Evolutionary conservation across 1,140 invertebrate genomes (phyloP).

Genomic region (Dysdera silvatica): DNA sequence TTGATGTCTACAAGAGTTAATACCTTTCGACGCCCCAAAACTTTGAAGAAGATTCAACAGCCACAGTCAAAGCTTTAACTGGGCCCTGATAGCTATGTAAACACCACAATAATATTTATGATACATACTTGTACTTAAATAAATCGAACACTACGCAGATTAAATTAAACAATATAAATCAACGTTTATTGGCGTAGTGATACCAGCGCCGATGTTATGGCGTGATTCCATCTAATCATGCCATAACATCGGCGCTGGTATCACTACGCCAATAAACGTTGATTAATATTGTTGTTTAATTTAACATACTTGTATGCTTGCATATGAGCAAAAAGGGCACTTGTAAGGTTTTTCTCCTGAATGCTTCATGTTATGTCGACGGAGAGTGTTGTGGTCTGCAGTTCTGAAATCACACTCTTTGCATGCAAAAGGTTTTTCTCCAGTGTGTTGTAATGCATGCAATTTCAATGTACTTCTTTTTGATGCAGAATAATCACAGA

Average conservation of each 20-base stretch:
- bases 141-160: no score
- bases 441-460: constrained; percentile 48
- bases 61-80: background rate
- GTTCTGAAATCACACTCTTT: constrained; percentile 44
- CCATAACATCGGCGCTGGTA: no score
- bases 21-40: no score
- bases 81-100: background rate
- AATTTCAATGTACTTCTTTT: constrained; percentile 41
- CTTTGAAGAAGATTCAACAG: no score
- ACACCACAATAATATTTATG: background rate
- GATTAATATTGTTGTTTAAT: no score
- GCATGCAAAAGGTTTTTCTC: constrained; percentile 57
- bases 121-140: no score
- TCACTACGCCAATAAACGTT: no score
- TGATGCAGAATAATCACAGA: constrained; percentile 36
- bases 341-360: constrained; percentile 48
- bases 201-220: no score
- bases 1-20: no score
- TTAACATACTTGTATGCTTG: constrained; percentile 50
- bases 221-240: no score
- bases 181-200: no score
- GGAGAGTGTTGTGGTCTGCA: constrained; percentile 39
- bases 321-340: constrained; percentile 47
- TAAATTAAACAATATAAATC: no score
- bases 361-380: constrained; percentile 40